Evolutionary conservation across 2,113 vertebrate species (phyloP), one percentile per base, ranked within the genome.

Genomic region (Galbula dea): DNA sequence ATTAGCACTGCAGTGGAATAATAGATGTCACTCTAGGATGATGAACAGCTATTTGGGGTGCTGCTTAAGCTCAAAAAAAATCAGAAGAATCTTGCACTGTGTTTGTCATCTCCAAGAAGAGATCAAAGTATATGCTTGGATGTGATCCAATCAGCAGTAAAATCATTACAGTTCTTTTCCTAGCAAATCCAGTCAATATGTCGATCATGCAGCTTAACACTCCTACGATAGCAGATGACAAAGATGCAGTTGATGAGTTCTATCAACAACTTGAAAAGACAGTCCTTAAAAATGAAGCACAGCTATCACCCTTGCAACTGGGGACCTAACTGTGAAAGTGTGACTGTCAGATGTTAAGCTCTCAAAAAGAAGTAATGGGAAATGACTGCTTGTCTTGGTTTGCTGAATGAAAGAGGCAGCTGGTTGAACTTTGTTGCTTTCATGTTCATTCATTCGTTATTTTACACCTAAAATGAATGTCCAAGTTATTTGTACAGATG

Each of bases 181-280:
- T 73, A 77, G 90, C 63, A 93, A 96, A 89, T 94, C 59, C 82
- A 94, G 90, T 94, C 93, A 94, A 54, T 95, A 89, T 73, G 88
- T 94, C 68, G 21, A 91, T 96, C 95, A 91, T 48, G 55, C 54
- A 67, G 83, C 89, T 94, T 94, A 95, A 80, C 83, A 94, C 92
- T 95, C 90, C 90, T 88, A 93, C 30, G 63, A 80, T 0, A 94
- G 93, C 96, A 96, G 90, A 95, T 96, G 96, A 96, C 72, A 89
- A 91, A 95, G 90, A 88, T 80, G 82, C 67, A 89, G 63, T 30
- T 89, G 88, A 88, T 86, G 72, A 77, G 46, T 86, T 88, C 88
- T 94, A 86, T 77, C 89, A 91, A 83, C 68, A 94, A 59, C 82
- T 93, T 61, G 29, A 88, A 58, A 55, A 89, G 26, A 77, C 21